These are phyloP conservation scores for Tenthredo livida DNA, from an alignment of 2,888 invertebrate species.

Conservation along the genomic window DNA sequence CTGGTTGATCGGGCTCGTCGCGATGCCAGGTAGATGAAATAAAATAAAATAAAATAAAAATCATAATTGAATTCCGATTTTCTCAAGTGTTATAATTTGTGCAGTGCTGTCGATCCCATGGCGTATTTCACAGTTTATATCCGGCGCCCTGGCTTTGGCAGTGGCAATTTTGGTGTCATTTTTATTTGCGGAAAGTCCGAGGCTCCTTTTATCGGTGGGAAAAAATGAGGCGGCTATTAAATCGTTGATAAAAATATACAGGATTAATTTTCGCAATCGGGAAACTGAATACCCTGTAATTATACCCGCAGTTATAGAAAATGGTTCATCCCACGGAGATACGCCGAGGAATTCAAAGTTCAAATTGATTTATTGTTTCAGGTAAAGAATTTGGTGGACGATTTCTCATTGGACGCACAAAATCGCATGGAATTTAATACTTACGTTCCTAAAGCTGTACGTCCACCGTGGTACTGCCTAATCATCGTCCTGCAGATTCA, in stretches of 20 bases:
- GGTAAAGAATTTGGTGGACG: conserved; percentile 13
- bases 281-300: neutral
- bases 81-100: neutral
- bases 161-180: conserved; percentile 79
- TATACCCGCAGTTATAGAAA: neutral
- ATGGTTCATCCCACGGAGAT: neutral
- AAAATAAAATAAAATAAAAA: neutral
- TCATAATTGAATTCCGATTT: neutral
- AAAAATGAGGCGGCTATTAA: conserved; percentile 79
- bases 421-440: neutral
- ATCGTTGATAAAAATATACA: conserved; percentile 80
- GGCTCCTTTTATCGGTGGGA: conserved; percentile 80
- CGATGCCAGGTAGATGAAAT: neutral
- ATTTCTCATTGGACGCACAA: neutral
- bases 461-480: conserved; percentile 43
- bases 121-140: conserved; percentile 4
- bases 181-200: conserved; percentile 82
- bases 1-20: conserved; percentile 24
- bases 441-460: conserved; percentile 31
- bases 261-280: conserved; percentile 74
- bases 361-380: neutral
- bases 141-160: conserved; percentile 63
- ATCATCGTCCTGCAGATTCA: conserved; percentile 28
- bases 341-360: neutral
- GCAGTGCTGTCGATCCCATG: conserved; percentile 13